phyloP scores from a whole-genome alignment of 1,140 invertebrate genomes.

The Drosophila ficusphila region DNA sequence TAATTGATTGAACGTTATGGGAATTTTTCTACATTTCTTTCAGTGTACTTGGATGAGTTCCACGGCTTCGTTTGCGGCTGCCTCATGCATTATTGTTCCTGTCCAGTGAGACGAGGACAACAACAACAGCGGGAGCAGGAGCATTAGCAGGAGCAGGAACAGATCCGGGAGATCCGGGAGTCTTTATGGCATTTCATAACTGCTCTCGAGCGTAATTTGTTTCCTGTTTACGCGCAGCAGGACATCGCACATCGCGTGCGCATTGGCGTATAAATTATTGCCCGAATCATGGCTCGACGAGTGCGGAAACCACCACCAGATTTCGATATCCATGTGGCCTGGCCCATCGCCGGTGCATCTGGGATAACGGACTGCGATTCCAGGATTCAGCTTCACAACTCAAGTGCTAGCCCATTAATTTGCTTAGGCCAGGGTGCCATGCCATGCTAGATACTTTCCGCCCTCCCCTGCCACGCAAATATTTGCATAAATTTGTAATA shows the following conservation, averaged over 20 bases:
- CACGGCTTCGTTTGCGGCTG: slow-evolving; percentile 55
- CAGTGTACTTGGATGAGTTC: slow-evolving; percentile 7
- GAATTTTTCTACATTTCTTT: not conserved
- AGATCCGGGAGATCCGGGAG: slow-evolving; percentile 24
- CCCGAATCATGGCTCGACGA: slow-evolving; percentile 64
- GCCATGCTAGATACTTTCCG: slow-evolving; percentile 15
- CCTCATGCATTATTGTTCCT: slow-evolving; percentile 81
- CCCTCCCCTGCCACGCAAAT: slow-evolving; percentile 53
- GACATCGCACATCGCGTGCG: slow-evolving; percentile 74
- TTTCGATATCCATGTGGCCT: slow-evolving; percentile 48
- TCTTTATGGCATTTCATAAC: slow-evolving; percentile 80
- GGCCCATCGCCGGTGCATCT: slow-evolving; percentile 41
- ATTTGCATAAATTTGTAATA: slow-evolving; percentile 83
- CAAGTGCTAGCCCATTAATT: slow-evolving; percentile 81
- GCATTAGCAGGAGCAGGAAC: slow-evolving; percentile 11
- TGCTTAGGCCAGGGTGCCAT: slow-evolving; percentile 57
- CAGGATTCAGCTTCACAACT: slow-evolving; percentile 13
- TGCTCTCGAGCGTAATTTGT: slow-evolving; percentile 82
- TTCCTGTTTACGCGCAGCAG: slow-evolving; percentile 81
- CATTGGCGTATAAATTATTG: slow-evolving; percentile 81
- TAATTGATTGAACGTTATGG: too few species aligned
- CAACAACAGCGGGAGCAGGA: slow-evolving; percentile 24
- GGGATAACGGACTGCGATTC: not conserved
- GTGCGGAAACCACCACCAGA: slow-evolving; percentile 49
- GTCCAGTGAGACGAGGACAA: slow-evolving; percentile 65